These are phyloP conservation scores for Bombus cullumanus DNA, from an alignment of 1,140 invertebrate genomes.

Conservation along the genomic window DNA sequence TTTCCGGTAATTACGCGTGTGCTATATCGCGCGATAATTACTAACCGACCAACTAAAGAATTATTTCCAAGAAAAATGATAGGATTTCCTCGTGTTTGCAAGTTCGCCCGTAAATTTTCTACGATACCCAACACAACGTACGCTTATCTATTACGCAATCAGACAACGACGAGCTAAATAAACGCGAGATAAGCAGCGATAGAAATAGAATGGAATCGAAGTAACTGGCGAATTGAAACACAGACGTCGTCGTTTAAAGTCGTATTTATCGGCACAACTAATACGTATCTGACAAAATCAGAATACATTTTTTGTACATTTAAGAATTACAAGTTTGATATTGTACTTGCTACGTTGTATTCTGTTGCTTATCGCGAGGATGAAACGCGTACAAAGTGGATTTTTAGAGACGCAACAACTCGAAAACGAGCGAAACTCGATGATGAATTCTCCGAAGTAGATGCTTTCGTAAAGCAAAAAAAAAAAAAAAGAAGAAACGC, in stretches of 20 bases:
- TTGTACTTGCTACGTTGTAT: not conserved
- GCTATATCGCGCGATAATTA: too few relatives aligned
- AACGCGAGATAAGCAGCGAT: not conserved
- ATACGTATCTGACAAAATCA: not conserved
- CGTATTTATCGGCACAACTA: not conserved
- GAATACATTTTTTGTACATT: not conserved
- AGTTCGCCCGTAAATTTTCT: not conserved
- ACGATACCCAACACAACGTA: too few relatives aligned
- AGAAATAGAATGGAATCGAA: not conserved
- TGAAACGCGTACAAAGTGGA: not conserved
- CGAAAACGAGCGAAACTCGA: not conserved
- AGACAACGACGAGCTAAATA: not conserved
- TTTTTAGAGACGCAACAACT: not conserved
- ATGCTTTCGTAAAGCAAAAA: not conserved
- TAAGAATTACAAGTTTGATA: not conserved
- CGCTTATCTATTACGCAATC: conserved; percentile 17
- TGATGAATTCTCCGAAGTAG: not conserved
- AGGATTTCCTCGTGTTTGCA: too few relatives aligned
- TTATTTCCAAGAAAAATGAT: too few relatives aligned
- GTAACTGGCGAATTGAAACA: not conserved
- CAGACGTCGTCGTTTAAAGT: not conserved
- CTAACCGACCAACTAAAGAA: too few relatives aligned
- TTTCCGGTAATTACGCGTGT: too few relatives aligned
- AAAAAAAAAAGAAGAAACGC: too few relatives aligned
- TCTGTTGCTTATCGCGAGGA: not conserved